Evolutionary conservation across 2,888 invertebrate species (phyloP).

Genomic region (Antheraea yamamai): DNA sequence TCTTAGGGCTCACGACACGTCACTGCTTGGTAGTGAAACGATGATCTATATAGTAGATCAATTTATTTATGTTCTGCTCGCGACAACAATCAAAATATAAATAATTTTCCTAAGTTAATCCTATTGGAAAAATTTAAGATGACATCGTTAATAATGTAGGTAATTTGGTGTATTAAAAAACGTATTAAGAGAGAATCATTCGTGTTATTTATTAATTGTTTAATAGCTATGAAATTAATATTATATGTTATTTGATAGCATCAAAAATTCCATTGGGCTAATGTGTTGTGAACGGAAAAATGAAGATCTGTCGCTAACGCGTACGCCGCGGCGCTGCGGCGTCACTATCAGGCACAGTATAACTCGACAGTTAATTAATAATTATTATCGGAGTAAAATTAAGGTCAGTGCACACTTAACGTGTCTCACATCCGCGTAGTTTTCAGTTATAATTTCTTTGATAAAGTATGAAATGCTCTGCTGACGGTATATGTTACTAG

Average conservation of each 20-base stretch:
- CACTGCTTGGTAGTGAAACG: neutral
- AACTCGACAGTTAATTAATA: neutral
- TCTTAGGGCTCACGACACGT: neutral
- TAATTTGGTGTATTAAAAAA: conserved; percentile 27
- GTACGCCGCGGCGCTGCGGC: neutral
- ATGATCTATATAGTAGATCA: neutral
- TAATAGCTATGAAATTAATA: neutral
- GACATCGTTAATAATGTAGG: conserved; percentile 12
- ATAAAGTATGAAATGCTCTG: neutral
- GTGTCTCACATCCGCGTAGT: neutral
- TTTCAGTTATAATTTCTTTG: neutral
- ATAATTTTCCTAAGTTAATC: conserved; percentile 13
- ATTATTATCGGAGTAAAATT: neutral
- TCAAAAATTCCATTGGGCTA: conserved; percentile 51
- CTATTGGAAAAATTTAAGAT: conserved; percentile 3
- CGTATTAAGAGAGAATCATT: conserved; percentile 33
- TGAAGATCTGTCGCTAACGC: conserved; percentile 49
- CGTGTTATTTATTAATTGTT: conserved; percentile 24
- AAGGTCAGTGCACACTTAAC: neutral
- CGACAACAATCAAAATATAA: neutral
- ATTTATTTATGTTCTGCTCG: neutral
- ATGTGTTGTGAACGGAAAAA: conserved; percentile 56
- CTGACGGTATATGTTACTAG: neutral
- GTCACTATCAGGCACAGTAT: neutral
- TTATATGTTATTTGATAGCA: conserved; percentile 15